Base-by-base conservation (phyloP, 2,113 vertebrate genomes). In the Alectura lathami region DNA sequence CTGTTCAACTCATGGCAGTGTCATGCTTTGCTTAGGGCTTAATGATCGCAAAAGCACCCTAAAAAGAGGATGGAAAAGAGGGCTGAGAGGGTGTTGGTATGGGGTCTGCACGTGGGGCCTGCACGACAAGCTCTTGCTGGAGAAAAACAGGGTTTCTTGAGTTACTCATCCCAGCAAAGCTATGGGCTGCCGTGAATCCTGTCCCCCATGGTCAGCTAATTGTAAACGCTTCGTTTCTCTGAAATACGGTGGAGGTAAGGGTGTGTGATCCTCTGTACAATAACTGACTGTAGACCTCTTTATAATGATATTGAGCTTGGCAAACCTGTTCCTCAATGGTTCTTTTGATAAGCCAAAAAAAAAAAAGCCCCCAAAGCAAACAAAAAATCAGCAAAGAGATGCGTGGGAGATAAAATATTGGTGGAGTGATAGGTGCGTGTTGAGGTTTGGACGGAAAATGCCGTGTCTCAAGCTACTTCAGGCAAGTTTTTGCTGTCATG, bases 401-500 rank as follows among this genome's bases (percentile, higher is more conserved):
- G 3, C 30, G 11, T 8, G 27, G 48, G 51, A 45, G 64, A 34
- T 14, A 59, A 54, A 91, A 45, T 0, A n/a, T 24, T 47, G 63
- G 17, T 27, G 42, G 16, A 51, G 34, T 8, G 6, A 53, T 51
- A 2, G 15, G 32, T 64, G 34, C 36, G 5, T 9, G 34, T 42
- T 76, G 83, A 32, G 32, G 27, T 94, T 73, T 79, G 67, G 70
- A 32, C 86, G 88, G 15, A 73, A 92, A 86, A 68, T 51, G 43
- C 45, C 24, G 20, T 8, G 0, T 91, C 72, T 88, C 29, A 14
- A 3, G 48, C 79, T 38, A 34, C 53, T 93, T 42, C 62, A 76
- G 75, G 79, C 79, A 80, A 56, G 43, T 59, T 48, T 81, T 73
- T 0, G 0, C 91, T 86, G 86, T 79, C 48, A 5, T 5, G n/a